Percentiles rank a stretch among this genome's conserved stretches.
Conservation (phyloP, 2,113 vertebrate genomes). For the Leptodactylus fuscus region DNA sequence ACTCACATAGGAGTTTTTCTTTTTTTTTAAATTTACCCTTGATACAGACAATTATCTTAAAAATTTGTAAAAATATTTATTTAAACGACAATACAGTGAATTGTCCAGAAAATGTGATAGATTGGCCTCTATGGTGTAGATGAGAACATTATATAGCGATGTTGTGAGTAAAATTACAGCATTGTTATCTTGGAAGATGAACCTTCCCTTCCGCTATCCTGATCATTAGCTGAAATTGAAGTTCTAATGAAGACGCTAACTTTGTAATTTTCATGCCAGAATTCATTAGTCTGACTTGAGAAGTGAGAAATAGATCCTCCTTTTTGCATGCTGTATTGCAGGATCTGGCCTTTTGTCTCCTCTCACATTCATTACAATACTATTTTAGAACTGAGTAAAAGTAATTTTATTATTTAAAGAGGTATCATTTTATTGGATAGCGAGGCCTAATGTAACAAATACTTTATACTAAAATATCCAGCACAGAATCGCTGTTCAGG, state of each 20-base stretch:
- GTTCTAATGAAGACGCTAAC: slow-evolving; percentile 46
- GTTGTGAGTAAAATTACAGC: neutral
- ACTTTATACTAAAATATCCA: too few species aligned
- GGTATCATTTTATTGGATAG: too few species aligned
- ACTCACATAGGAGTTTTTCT: too few species aligned
- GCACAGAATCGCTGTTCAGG: too few species aligned
- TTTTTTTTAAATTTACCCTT: too few species aligned
- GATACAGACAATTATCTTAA: too few species aligned
- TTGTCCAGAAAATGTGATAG: neutral
- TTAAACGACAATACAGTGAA: too few species aligned
- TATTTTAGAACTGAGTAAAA: neutral
- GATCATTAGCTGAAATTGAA: slow-evolving; percentile 59
- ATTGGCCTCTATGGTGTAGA: neutral
- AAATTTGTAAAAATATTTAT: too few species aligned
- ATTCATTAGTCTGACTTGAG: slow-evolving; percentile 54
- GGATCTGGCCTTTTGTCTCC: neutral
- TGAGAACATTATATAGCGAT: neutral
- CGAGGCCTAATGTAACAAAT: too few species aligned
- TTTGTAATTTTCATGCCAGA: slow-evolving; percentile 55
- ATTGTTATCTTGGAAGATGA: slow-evolving; percentile 25
- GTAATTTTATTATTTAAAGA: neutral
- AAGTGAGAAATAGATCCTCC: neutral
- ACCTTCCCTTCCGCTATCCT: neutral
- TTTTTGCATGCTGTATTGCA: neutral
- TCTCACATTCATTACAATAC: neutral